Conservation (phyloP, 1,140 invertebrate species). For the Caenorhabditis latens region DNA sequence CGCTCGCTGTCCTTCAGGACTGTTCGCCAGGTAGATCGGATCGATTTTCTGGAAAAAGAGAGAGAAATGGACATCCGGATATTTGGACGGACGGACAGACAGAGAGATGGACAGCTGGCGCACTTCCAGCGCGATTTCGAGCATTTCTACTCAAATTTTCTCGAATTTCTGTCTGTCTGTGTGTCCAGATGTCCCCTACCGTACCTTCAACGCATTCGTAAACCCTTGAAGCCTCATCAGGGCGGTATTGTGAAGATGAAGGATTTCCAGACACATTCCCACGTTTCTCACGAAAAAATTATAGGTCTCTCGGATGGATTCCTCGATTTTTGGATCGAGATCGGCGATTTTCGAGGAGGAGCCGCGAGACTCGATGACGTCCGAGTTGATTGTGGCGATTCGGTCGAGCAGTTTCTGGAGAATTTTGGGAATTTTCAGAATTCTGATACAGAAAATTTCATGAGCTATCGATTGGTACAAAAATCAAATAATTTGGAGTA, state of each 20-base stretch:
- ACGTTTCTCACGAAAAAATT: slow-evolving; percentile 73
- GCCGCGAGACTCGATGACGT: slow-evolving; percentile 66
- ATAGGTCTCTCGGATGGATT: slow-evolving; percentile 67
- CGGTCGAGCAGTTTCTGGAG: slow-evolving; percentile 68
- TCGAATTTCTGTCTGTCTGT: not conserved
- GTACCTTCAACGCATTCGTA: slow-evolving; percentile 72
- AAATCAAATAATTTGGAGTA: no score
- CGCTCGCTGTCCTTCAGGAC: slow-evolving; percentile 72
- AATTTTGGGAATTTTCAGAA: no score
- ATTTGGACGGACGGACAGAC: not conserved
- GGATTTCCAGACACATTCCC: slow-evolving; percentile 69
- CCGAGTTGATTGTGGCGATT: slow-evolving; percentile 64
- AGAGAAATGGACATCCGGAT: not conserved
- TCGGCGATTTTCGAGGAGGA: not conserved
- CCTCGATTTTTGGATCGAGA: slow-evolving; percentile 27
- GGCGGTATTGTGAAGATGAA: slow-evolving; percentile 74
- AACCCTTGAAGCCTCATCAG: slow-evolving; percentile 69
- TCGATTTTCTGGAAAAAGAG: slow-evolving; percentile 71
- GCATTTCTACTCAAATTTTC: not conserved
- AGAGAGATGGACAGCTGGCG: not conserved
- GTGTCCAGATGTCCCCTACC: not conserved
- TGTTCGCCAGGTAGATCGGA: slow-evolving; percentile 61
- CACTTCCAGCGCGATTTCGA: not conserved
- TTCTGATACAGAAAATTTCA: no score
- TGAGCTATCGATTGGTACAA: no score